Base-by-base conservation (phyloP, 2,888 invertebrate genomes). In the Parochlus steinenii region DNA sequence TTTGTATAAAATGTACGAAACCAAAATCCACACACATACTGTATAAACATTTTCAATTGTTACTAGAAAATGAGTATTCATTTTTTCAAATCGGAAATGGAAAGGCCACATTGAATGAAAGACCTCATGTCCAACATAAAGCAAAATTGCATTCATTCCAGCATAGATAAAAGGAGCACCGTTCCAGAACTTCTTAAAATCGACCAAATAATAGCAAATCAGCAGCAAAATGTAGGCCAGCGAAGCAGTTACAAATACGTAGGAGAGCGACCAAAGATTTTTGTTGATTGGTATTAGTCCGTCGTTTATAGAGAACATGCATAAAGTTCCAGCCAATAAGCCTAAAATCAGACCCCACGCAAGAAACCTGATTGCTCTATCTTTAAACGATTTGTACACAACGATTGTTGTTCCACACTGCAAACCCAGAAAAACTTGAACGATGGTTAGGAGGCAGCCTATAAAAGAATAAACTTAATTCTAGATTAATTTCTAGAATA, bases 241-340 rank as follows among this genome's bases (percentile, higher is more conserved):
- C 1, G 75, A 71, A 5, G 80, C 72, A 3, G 90, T 83, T 3
- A 79, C 73, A 27, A 87, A 60, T 1, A 90, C 85, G 58, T 79
- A 95, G 0, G 92, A 92, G 12, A 44, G 50, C 50, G 56, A 87
- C 93, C 92, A 93, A n/a, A 93, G 62, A 54, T 85, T 85, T 63
- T 93, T 93, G 53, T 92, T 93, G 24, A 93, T 65, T 1, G 93
- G 93, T 46, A 93, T 75, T 34, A 74, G 63, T 6, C 85, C 86
- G 27, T 70, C 70, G 47, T 86, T 77, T 45, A 72, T 64, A 1
- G 72, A 71, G 58, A 78, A 85, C 34, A 69, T 64, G 41, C 85
- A 83, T 1, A 90, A 62, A 11, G 65, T 49, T 0, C 74, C 77
- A 2, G 79, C 86, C 3, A 77, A 49, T 1, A 74, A 50, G 1